phyloP scores from a whole-genome alignment of 2,113 vertebrate genomes.

The Tetrax tetrax region DNA sequence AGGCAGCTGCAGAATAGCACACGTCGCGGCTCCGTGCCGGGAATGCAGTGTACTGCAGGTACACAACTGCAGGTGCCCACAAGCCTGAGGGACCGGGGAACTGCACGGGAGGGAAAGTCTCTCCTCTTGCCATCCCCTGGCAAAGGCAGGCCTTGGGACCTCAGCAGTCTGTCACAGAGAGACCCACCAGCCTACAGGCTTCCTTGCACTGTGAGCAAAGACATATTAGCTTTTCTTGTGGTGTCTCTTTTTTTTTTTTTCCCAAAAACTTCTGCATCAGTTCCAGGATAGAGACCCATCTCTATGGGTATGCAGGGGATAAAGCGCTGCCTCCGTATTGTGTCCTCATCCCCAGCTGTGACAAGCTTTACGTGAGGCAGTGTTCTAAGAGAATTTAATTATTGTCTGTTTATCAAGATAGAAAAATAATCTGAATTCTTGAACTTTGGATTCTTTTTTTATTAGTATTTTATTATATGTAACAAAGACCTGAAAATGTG shows the following conservation, averaged over 20 bases:
- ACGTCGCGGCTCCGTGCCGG: background rate
- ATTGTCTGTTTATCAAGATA: background rate
- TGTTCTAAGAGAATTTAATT: background rate
- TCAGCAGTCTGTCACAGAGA: background rate
- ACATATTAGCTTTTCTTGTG: background rate
- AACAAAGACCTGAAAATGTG: constrained; percentile 10
- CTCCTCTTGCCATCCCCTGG: background rate
- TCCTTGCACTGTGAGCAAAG: background rate
- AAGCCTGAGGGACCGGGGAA: background rate
- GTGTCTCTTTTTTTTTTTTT: background rate
- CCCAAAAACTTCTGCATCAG: background rate
- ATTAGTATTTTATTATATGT: background rate
- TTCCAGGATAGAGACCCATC: background rate
- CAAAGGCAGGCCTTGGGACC: background rate
- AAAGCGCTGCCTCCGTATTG: background rate
- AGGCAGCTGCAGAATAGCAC: background rate
- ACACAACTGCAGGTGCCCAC: background rate
- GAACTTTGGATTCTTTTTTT: background rate
- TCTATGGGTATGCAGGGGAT: background rate
- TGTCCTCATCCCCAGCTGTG: background rate
- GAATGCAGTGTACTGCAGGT: accelerated
- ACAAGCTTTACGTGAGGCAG: background rate
- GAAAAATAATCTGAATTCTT: constrained; percentile 4
- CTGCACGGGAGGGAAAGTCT: background rate
- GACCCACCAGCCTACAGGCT: background rate